Evolutionary conservation across 2,113 vertebrate species (phyloP), one percentile per base, ranked within the genome.

Genomic region (Ivindomyrus marchei): DNA sequence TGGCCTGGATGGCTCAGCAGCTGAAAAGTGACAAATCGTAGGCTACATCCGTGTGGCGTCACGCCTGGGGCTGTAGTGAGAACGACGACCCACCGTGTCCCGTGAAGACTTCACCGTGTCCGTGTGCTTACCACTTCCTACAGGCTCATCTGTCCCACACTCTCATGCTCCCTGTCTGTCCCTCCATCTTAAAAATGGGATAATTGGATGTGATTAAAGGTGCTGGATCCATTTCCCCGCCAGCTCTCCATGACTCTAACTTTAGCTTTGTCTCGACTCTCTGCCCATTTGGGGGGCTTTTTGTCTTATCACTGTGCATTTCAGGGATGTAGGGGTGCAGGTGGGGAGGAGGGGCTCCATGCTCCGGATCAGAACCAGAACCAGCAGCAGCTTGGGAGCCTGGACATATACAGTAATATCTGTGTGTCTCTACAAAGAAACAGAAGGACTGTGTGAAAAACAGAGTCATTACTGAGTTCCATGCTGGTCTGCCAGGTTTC

Each of bases 131-230:
- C 15, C 11, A 19, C 74, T 80, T 80, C 74, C 74, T 80, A 8
- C 36, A 42, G 74, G 36, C 74, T 84, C 80, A 84, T 45, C 74
- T 19, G 24, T 24, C 3, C 52, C 19, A 13, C 87, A 1, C 24
- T 36, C 27, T 24, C 47, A 3, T 52, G 9, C 13, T 19, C 49
- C 24, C 85, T 31, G 11, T 39, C 70, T n/a, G 6, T 15, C 47
- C 24, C 42, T 50, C 85, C 10, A 42, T 88, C 70, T 84, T 80
- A 62, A 88, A 90, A 90, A 86, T 24, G n/a, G 47, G 36, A 88
- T 88, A 90, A 83, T 88, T 83, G 90, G 70, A 88, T 90, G 70
- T 90, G 85, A 88, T 90, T 90, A 90, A 77, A 90, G 66, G 50
- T 24, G 11, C 66, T 1, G 49, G 15, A 86, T 90, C 74, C 56